phyloP scores from a whole-genome alignment of 2,888 invertebrate genomes.

The Eumerus sabulonum region DNA sequence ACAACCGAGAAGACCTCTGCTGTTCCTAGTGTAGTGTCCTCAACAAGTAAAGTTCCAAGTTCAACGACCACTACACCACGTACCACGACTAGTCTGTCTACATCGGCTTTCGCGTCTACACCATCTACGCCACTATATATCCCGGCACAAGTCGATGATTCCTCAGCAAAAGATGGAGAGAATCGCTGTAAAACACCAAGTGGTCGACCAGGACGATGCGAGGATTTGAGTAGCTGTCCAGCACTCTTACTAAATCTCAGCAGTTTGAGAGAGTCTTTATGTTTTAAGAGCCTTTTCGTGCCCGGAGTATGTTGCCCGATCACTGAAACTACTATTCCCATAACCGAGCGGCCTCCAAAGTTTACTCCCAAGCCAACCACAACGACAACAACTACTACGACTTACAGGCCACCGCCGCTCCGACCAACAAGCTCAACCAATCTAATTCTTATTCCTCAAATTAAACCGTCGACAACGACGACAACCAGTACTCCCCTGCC shows the following conservation, averaged over 20 bases:
- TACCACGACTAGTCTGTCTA: constrained; percentile 71
- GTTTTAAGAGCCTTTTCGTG: constrained; percentile 93
- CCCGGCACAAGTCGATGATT: constrained; percentile 74
- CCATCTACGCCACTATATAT: constrained; percentile 31
- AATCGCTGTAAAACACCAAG: constrained; percentile 90
- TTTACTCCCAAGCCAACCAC: constrained; percentile 74
- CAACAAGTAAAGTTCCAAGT: not conserved
- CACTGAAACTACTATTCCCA: constrained; percentile 76
- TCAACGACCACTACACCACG: constrained; percentile 71
- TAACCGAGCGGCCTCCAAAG: constrained; percentile 75
- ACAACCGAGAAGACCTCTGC: constrained; percentile 38
- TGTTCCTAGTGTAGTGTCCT: constrained; percentile 32
- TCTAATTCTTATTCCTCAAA: constrained; percentile 76
- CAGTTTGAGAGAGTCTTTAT: constrained; percentile 90
- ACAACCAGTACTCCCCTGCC: constrained; percentile 80
- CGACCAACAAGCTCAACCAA: constrained; percentile 72
- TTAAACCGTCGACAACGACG: constrained; percentile 78
- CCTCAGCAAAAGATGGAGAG: constrained; percentile 80
- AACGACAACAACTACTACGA: constrained; percentile 77
- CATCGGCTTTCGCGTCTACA: constrained; percentile 79
- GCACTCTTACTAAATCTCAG: constrained; percentile 89
- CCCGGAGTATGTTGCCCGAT: constrained; percentile 95
- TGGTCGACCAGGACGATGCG: constrained; percentile 88
- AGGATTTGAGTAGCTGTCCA: constrained; percentile 93
- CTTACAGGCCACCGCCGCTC: constrained; percentile 75